Evolutionary conservation across 2,888 invertebrate species (phyloP).

Genomic region (Drosophila algonquin): DNA sequence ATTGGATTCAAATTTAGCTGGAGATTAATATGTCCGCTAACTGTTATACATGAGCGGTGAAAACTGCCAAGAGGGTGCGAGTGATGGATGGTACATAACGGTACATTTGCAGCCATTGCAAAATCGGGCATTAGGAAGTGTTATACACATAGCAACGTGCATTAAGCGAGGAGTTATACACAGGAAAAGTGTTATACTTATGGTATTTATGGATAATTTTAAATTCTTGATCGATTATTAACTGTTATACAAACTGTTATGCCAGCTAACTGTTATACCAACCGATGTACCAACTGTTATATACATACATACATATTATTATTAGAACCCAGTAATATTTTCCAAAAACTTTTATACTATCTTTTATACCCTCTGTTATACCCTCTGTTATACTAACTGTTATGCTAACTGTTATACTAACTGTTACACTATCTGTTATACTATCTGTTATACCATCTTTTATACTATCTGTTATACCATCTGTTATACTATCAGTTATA

Average conservation of each 20-base stretch:
- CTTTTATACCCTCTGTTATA: too few species aligned
- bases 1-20: constrained; percentile 15
- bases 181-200: constrained; percentile 8
- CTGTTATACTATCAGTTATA: too few species aligned
- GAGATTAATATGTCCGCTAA: constrained; percentile 21
- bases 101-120: constrained; percentile 38
- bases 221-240: background rate
- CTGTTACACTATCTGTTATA: too few species aligned
- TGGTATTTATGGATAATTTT: background rate
- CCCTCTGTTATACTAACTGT: background rate
- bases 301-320: too few species aligned
- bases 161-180: too few species aligned
- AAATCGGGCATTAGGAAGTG: background rate
- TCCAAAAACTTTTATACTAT: too few species aligned
- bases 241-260: background rate
- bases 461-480: too few species aligned
- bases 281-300: too few species aligned
- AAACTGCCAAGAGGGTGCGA: constrained; percentile 37
- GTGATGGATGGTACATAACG: constrained; percentile 14
- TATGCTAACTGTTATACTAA: too few species aligned
- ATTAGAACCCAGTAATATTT: too few species aligned
- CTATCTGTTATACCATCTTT: background rate
- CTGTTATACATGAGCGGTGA: constrained; percentile 40
- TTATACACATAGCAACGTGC: background rate
- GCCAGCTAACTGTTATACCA: too few species aligned